Base-by-base conservation (phyloP, 2,797 vertebrate species). In the Lates japonicus region DNA sequence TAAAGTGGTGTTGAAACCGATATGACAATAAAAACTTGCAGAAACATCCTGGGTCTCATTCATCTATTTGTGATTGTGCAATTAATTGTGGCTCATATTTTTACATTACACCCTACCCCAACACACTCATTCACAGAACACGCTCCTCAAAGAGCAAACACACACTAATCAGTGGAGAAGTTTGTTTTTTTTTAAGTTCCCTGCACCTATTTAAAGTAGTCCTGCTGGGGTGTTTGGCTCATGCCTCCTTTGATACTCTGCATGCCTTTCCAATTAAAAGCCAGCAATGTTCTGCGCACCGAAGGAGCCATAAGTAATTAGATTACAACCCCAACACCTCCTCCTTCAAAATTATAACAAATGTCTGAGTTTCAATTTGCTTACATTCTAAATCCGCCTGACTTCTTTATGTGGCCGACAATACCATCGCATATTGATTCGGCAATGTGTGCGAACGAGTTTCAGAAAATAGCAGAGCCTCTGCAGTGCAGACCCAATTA, bases 401-500 rank as follows among this genome's bases (percentile, higher is more conserved):
- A 82, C 70, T 87, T 77, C n/a, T 88, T 82, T 79, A 68, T 86
- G 74, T 42, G 60, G 37, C 63, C 29, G 52, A 73, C 70, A 74
- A 49, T 81, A 67, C 33, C 25, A 61, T 33, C 11, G 71, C 60
- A 72, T 84, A 92, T 92, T 84, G 88, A 93, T 90, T 79, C 68
- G 49, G 60, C 46, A 70, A 70, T 75, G 87, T 82, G 63, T 57
- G 77, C 54, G 13, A 68, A 77, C 73, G 33, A 44, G 79, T 85
- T 85, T 85, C 22, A 69, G 68, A 75, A 87, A 88, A 85, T 51
- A 76, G 9, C 80, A 76, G 39, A 79, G 85, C 51, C 83, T 83
- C 84, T 82, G 92, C 89, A 80, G 84, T 82, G 88, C 88, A 87
- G 89, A 87, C 83, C 83, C 91, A 93, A 93, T 94, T 89, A 93